Evolutionary conservation across 2,797 vertebrate species (phyloP).

Genomic region (Centropyge bicolor): DNA sequence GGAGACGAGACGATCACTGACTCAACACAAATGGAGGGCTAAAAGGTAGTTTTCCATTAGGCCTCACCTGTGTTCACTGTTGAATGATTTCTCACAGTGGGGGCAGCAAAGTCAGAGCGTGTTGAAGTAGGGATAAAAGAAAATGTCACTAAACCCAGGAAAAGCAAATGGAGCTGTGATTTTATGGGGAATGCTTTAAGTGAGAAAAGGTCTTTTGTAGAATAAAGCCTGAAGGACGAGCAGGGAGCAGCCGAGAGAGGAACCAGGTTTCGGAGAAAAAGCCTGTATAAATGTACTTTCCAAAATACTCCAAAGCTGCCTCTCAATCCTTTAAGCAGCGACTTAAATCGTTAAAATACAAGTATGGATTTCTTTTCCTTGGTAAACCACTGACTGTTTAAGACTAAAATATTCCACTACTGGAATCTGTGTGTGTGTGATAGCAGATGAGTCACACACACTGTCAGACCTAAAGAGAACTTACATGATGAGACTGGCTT

Average conservation of each 20-base stretch:
- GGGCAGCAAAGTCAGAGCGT: constrained; percentile 31
- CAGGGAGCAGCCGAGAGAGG: background rate
- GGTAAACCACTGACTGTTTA: background rate
- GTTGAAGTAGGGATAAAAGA: constrained; percentile 56
- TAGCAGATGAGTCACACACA: background rate
- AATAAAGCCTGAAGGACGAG: constrained; percentile 41
- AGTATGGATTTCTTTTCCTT: background rate
- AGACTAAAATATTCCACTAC: background rate
- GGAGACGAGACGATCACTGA: constrained; percentile 40
- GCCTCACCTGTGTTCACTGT: constrained; percentile 34
- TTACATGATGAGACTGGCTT: background rate
- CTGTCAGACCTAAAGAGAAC: background rate
- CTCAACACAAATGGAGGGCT: constrained; percentile 55
- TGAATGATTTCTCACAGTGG: constrained; percentile 46
- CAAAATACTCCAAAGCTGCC: constrained; percentile 24
- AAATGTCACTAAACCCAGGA: constrained; percentile 62
- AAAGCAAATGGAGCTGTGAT: constrained; percentile 51
- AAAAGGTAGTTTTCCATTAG: constrained; percentile 60
- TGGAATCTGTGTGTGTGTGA: background rate
- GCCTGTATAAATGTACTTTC: constrained; percentile 14
- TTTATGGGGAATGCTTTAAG: constrained; percentile 36
- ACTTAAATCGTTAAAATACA: constrained; percentile 21
- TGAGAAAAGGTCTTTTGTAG: constrained; percentile 44
- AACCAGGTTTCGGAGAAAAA: constrained; percentile 10
- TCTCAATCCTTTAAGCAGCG: constrained; percentile 17